Evolutionary conservation across 2,888 invertebrate species (phyloP), one percentile per base, ranked within the genome.

Genomic region (Tolmerus cingulatus): DNA sequence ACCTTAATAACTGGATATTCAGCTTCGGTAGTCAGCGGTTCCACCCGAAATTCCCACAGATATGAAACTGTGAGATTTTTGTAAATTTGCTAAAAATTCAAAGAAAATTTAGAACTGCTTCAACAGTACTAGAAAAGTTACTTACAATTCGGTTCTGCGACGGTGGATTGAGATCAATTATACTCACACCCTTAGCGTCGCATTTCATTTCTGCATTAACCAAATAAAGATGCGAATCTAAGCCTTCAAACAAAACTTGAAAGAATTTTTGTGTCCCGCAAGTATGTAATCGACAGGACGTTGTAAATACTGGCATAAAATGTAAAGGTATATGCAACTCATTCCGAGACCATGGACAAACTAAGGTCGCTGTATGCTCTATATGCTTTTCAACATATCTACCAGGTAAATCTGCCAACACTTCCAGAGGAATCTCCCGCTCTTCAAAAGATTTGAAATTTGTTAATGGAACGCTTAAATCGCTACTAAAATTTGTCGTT

Each of bases 181-280:
- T 94, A 8, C 93, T 94, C n/a, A 95, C 93, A 87, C 94, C 94
- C 74, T 94, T 94, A 0, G 94, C 94, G 86, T 95, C 95, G 89
- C 94, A 95, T 78, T 94, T 94, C 87, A 95, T 91, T 89, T 91
- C 91, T 0, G 94, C 94, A 0, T 94, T 92, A 0, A 92, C 92
- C 87, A 95, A 90, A 51, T 91, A 90, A 89, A 95, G 93, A 89
- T 93, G 92, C n/a, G 93, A 91, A 88, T 93, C 91, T 1, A 94
- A 92, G 34, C 96, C 96, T 5, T 95, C 94, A 4, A 96, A 94
- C 55, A 95, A 94, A 37, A 98, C 95, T 92, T 98, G 97, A 23
- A 98, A 92, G 90, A 97, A 98, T 93, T 98, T 98, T 89, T 96
- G 94, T n/a, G 95, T 94, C 90, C 96, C 95, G 1, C 96, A 96